Percentiles rank a stretch among this genome's conserved stretches.
Evolutionary conservation across 2,888 invertebrate genomes (phyloP).

Genomic region (Mimas tiliae): DNA sequence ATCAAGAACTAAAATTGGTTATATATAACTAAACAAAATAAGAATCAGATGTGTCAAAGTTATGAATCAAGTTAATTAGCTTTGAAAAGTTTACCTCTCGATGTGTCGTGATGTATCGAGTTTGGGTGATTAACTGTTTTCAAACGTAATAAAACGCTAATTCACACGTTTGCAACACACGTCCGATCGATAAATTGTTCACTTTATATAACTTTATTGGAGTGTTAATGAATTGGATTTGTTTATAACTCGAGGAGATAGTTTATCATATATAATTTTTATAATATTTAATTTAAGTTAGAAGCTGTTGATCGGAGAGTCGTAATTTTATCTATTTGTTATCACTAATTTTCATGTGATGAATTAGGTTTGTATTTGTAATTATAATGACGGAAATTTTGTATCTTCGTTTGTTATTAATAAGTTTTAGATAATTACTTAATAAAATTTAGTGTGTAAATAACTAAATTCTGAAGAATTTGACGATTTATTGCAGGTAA

Average conservation of each 20-base stretch:
- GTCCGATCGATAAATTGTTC: slow-evolving; percentile 41
- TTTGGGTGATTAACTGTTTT: slow-evolving; percentile 46
- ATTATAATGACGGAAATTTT: not conserved
- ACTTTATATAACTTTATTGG: slow-evolving; percentile 39
- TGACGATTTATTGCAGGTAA: too few relatives aligned
- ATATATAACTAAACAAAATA: not conserved
- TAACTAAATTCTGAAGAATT: too few relatives aligned
- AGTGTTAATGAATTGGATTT: slow-evolving; percentile 36
- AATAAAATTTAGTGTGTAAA: too few relatives aligned
- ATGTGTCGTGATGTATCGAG: slow-evolving; percentile 34
- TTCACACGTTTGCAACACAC: slow-evolving; percentile 46
- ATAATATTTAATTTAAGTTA: slow-evolving; percentile 35
- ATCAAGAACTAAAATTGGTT: too few relatives aligned
- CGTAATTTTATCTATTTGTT: slow-evolving; percentile 20
- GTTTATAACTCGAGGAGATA: slow-evolving; percentile 31
- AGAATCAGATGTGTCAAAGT: not conserved
- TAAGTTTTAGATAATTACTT: not conserved
- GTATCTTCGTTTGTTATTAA: not conserved
- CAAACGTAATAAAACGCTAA: slow-evolving; percentile 48
- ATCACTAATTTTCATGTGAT: slow-evolving; percentile 9
- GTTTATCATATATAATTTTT: slow-evolving; percentile 18
- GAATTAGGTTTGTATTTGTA: slow-evolving; percentile 10
- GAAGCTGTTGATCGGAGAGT: not conserved
- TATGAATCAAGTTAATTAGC: not conserved
- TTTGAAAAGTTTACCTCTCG: slow-evolving; percentile 24